Evolutionary conservation across 2,888 invertebrate genomes (phyloP).

Genomic region (Patella pellucida): DNA sequence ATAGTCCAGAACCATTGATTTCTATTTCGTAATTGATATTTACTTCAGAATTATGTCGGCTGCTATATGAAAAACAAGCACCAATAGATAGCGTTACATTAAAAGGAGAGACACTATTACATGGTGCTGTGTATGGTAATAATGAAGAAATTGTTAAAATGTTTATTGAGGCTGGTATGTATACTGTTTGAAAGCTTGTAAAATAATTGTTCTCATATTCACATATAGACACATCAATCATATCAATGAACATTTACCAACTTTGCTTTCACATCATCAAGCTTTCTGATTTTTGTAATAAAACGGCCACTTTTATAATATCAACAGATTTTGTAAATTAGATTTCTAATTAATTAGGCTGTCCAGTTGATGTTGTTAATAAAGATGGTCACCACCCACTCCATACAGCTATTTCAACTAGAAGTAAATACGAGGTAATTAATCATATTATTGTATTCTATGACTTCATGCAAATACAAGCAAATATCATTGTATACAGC

Average conservation of each 20-base stretch:
- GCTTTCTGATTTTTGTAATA: not conserved
- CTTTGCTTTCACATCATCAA: too few relatives aligned
- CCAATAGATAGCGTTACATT: constrained; percentile 50
- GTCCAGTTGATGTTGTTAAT: constrained; percentile 58
- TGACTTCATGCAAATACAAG: too few relatives aligned
- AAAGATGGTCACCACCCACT: constrained; percentile 61
- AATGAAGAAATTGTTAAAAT: constrained; percentile 53
- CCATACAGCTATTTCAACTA: constrained; percentile 55
- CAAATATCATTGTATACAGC: too few relatives aligned
- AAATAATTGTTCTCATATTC: not conserved
- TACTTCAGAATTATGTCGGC: constrained; percentile 55
- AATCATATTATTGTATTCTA: too few relatives aligned
- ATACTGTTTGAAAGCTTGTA: not conserved
- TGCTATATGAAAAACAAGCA: constrained; percentile 53
- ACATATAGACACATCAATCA: too few relatives aligned
- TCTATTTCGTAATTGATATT: not conserved
- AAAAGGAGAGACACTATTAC: constrained; percentile 60
- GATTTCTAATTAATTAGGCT: constrained; percentile 47
- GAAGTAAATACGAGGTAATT: constrained; percentile 51
- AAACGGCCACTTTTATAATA: not conserved
- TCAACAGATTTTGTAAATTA: constrained; percentile 1
- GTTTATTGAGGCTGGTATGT: constrained; percentile 60
- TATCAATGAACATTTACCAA: too few relatives aligned
- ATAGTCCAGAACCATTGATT: too few relatives aligned
- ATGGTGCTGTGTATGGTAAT: constrained; percentile 65